A percentile compares a stretch with the other conserved stretches of the same genome.
These are phyloP conservation scores for Plusia festucae DNA, from an alignment of 2,888 invertebrate genomes.

Conservation along the genomic window DNA sequence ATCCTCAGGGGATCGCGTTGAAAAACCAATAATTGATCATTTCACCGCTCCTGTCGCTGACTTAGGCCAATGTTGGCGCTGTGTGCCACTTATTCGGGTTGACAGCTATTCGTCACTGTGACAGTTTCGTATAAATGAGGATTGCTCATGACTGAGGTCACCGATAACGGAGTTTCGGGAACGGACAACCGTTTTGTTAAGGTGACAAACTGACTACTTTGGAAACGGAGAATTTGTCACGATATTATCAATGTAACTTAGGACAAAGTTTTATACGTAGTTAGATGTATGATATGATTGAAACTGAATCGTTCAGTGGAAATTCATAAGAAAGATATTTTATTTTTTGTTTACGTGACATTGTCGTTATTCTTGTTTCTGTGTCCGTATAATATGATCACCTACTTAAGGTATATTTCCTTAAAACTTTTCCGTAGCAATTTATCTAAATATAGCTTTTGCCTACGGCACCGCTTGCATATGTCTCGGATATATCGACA, in stretches of 20 bases:
- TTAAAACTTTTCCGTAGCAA: no score
- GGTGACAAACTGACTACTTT: slow-evolving; percentile 22
- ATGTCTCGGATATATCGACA: no score
- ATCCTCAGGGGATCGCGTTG: background rate
- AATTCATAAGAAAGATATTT: no score
- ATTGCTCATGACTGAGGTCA: slow-evolving; percentile 25
- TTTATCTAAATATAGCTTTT: no score
- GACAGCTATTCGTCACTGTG: slow-evolving; percentile 31
- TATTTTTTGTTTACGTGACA: no score
- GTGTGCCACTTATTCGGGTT: background rate
- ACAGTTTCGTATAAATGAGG: slow-evolving; percentile 29
- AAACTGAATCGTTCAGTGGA: background rate
- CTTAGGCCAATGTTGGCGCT: slow-evolving; percentile 5
- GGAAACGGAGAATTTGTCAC: background rate
- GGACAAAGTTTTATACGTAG: slow-evolving; percentile 15
- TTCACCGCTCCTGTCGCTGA: background rate
- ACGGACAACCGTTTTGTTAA: slow-evolving; percentile 33
- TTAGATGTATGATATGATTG: background rate
- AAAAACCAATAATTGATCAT: background rate
- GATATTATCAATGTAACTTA: background rate
- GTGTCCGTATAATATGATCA: no score
- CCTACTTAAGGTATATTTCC: no score
- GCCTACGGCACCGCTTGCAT: no score
- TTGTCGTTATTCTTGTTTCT: no score
- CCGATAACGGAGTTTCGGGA: slow-evolving; percentile 40